Percentiles rank a stretch among this genome's conserved stretches.
Evolutionary conservation across 1,140 invertebrate genomes (phyloP).

Genomic region (Oscheius sp.): DNA sequence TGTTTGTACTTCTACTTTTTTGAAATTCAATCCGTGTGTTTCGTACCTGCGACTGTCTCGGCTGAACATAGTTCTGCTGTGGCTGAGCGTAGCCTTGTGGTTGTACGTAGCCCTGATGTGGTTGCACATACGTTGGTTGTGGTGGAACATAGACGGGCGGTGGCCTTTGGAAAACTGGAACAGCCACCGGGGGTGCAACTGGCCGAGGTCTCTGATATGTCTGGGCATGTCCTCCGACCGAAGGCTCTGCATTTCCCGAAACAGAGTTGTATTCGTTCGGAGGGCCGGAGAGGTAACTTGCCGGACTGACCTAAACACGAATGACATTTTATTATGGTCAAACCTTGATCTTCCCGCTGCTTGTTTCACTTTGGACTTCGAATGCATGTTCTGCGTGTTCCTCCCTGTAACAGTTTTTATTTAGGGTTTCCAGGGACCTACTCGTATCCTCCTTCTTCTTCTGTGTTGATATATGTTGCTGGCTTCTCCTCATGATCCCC

Average conservation of each 20-base stretch:
- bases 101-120: not conserved
- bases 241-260: not conserved
- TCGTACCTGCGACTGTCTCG: too few relatives aligned
- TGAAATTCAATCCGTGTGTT: too few relatives aligned
- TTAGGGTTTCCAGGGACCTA: too few relatives aligned
- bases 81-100: too few relatives aligned
- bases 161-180: too few relatives aligned
- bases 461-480: conserved; percentile 3
- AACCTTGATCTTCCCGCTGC: too few relatives aligned
- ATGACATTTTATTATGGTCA: not conserved
- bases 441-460: not conserved
- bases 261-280: not conserved
- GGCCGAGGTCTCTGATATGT: not conserved
- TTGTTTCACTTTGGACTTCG: not conserved
- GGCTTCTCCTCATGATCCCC: not conserved
- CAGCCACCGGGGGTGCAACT: not conserved
- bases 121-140: not conserved
- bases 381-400: not conserved
- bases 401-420: not conserved
- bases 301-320: not conserved
- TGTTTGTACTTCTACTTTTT: not conserved
- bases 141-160: too few relatives aligned
- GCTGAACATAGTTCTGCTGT: too few relatives aligned
- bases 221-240: not conserved
- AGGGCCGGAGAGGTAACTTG: not conserved